phyloP scores from a whole-genome alignment of 1,140 invertebrate species.

The Aporrectodea caliginosa region DNA sequence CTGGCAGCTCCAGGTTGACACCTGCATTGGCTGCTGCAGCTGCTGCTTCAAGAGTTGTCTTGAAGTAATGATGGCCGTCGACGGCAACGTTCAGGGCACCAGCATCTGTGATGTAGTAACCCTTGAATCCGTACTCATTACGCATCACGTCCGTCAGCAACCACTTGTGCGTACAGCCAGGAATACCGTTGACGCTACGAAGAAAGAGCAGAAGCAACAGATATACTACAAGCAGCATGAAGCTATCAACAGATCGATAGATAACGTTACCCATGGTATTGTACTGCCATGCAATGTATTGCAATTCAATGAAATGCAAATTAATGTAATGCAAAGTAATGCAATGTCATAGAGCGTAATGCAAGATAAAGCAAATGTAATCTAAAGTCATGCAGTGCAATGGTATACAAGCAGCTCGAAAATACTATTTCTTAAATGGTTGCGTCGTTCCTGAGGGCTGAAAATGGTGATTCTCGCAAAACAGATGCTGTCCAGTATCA shows the following conservation, averaged over 20 bases:
- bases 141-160: conserved; percentile 24
- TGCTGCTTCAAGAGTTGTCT: not conserved
- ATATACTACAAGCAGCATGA: too few relatives aligned
- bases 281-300: too few relatives aligned
- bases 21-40: not conserved
- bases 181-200: conserved; percentile 23
- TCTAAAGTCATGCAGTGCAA: too few relatives aligned
- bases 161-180: conserved; percentile 28
- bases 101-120: not conserved
- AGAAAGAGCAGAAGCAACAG: not conserved
- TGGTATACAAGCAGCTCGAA: too few relatives aligned
- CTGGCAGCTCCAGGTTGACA: conserved; percentile 16
- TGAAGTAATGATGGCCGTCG: not conserved
- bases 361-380: too few relatives aligned
- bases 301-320: too few relatives aligned
- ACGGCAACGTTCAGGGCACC: not conserved
- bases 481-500: not conserved
- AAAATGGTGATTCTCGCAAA: not conserved
- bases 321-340: not conserved
- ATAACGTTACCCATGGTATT: too few relatives aligned
- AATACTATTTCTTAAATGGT: too few relatives aligned
- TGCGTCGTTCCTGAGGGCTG: too few relatives aligned
- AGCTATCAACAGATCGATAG: too few relatives aligned
- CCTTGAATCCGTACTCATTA: conserved; percentile 23
- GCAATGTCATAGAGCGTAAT: not conserved